Percentiles rank a stretch among this genome's conserved stretches.
These are phyloP conservation scores for Heliocidaris tuberculata DNA, from an alignment of 35 echinoderm and acorn worm genomes.

Conservation along the genomic window DNA sequence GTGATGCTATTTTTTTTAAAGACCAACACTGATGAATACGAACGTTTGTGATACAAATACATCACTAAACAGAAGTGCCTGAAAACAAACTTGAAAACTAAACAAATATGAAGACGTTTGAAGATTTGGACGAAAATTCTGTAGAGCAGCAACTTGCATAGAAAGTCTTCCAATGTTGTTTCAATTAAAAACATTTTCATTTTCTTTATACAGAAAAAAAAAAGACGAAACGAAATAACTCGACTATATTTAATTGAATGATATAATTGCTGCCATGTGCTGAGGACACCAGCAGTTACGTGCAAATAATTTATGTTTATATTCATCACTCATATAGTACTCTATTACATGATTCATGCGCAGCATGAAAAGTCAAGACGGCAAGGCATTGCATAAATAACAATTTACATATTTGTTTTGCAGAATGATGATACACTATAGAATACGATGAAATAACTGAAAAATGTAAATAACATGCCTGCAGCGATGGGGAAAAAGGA, in stretches of 20 bases:
- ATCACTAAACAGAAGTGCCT: not conserved
- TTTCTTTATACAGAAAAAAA: not conserved
- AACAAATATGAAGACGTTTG: not conserved
- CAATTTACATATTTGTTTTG: slow-evolving; percentile 10
- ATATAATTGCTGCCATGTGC: not conserved
- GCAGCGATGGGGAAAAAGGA: not conserved
- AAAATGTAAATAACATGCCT: not conserved
- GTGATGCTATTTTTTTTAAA: not conserved
- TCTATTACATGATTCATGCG: slow-evolving; percentile 38
- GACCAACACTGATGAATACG: not conserved
- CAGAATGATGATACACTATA: slow-evolving; percentile 19
- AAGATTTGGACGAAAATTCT: slow-evolving; percentile 18
- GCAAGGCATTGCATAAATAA: slow-evolving; percentile 48
- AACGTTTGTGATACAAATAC: not conserved
- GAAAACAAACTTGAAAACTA: not conserved
- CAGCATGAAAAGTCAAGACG: slow-evolving; percentile 46
- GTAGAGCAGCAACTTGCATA: slow-evolving; percentile 5
- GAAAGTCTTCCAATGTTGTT: not conserved
- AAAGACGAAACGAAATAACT: not conserved
- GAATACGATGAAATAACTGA: not conserved
- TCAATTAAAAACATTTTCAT: not conserved
- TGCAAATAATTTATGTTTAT: slow-evolving; percentile 51
- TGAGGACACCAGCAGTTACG: slow-evolving; percentile 15
- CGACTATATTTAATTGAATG: not conserved
- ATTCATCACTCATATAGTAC: slow-evolving; percentile 29